Conservation (phyloP, 92 coral and sea anemone species). For the Bergia sp. region DNA sequence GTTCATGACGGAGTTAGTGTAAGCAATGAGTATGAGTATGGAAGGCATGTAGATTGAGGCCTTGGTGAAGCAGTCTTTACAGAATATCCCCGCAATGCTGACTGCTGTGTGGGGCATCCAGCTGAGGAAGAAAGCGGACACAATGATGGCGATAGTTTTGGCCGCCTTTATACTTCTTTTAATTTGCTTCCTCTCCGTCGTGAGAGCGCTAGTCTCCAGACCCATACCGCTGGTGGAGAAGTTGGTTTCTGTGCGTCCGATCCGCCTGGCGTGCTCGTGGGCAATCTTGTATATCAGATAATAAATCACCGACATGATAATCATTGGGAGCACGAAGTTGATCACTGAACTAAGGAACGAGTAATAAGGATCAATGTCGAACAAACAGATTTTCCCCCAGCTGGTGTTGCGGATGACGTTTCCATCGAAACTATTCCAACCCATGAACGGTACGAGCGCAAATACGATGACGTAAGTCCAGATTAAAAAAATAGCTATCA, state of each 20-base stretch:
- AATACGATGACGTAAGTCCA: constrained; percentile 75
- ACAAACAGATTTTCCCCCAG: constrained; percentile 13
- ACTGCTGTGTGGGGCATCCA: constrained; percentile 80
- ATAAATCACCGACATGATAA: constrained; percentile 71
- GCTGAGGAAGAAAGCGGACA: constrained; percentile 75
- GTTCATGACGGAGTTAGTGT: constrained; percentile 76
- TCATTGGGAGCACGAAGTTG: constrained; percentile 73
- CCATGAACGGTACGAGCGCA: constrained; percentile 64
- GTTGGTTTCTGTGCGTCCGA: constrained; percentile 60
- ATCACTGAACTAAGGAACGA: constrained; percentile 69
- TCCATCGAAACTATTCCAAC: constrained; percentile 64
- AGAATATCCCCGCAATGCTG: constrained; percentile 53
- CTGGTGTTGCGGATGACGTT: constrained; percentile 16
- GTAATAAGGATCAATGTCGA: constrained; percentile 64
- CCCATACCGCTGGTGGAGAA: background rate
- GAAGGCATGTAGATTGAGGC: constrained; percentile 15
- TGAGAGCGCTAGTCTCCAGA: constrained; percentile 5
- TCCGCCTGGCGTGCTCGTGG: constrained; percentile 66
- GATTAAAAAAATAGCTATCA: constrained; percentile 52
- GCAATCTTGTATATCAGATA: constrained; percentile 74
- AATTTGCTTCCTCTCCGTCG: constrained; percentile 54
- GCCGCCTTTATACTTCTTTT: constrained; percentile 78
- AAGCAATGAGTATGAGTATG: constrained; percentile 63
- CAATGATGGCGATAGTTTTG: constrained; percentile 79
- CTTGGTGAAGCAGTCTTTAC: constrained; percentile 25